Evolutionary conservation across 1,140 invertebrate species (phyloP).

Genomic region (Drosophila kurseongensis): DNA sequence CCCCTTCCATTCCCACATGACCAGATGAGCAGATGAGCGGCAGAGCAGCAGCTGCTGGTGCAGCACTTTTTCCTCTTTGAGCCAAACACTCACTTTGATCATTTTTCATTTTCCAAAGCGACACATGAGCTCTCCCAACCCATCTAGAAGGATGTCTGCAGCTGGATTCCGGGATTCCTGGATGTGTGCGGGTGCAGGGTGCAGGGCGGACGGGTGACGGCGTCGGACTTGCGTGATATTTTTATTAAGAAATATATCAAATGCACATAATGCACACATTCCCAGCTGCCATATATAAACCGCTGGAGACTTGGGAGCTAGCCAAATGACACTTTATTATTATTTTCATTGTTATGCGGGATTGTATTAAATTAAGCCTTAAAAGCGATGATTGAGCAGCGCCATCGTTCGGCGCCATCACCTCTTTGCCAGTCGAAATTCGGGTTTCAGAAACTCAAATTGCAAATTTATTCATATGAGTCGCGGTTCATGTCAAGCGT

Average conservation of each 20-base stretch:
- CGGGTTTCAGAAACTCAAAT: slow-evolving; percentile 25
- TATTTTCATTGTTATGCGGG: slow-evolving; percentile 56
- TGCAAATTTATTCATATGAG: slow-evolving; percentile 76
- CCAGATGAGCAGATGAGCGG: slow-evolving; percentile 24
- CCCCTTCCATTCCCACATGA: slow-evolving; percentile 23
- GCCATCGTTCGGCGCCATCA: slow-evolving; percentile 10
- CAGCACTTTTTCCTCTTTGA: slow-evolving; percentile 56
- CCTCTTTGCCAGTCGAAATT: slow-evolving; percentile 15
- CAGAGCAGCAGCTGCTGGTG: slow-evolving; percentile 59
- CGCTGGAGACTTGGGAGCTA: slow-evolving; percentile 30
- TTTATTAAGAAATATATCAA: slow-evolving; percentile 81
- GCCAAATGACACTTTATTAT: slow-evolving; percentile 63
- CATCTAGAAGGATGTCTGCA: slow-evolving; percentile 21
- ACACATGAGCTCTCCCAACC: slow-evolving; percentile 64
- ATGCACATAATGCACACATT: slow-evolving; percentile 64
- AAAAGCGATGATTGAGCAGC: slow-evolving; percentile 33
- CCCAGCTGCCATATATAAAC: slow-evolving; percentile 44
- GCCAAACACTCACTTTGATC: slow-evolving; percentile 80
- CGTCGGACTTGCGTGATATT: slow-evolving; percentile 70
- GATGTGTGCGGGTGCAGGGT: slow-evolving; percentile 15
- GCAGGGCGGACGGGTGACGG: slow-evolving; percentile 39
- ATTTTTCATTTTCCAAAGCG: slow-evolving; percentile 74
- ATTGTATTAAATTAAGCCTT: slow-evolving; percentile 49
- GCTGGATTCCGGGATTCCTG: slow-evolving; percentile 23
- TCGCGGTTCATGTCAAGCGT: slow-evolving; percentile 46